phyloP scores from a whole-genome alignment of 1,140 invertebrate genomes.

The Hycleus phaleratus region DNA sequence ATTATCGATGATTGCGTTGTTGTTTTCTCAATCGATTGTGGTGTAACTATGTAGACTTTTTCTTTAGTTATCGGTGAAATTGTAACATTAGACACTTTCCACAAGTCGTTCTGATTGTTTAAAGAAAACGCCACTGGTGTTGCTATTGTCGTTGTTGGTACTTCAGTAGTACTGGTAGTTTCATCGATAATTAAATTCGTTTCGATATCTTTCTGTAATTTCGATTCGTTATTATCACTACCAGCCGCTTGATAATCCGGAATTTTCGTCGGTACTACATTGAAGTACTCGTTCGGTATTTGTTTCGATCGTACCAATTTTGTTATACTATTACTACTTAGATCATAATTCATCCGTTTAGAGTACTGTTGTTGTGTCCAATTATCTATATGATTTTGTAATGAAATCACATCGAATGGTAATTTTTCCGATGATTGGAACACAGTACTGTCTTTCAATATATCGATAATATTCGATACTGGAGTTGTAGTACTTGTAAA shows the following conservation, averaged over 20 bases:
- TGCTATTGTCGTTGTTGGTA: conserved; percentile 21
- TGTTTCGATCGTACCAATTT: conserved; percentile 57
- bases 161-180: conserved; percentile 30
- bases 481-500: conserved; percentile 18
- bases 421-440: conserved; percentile 36
- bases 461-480: conserved; percentile 31
- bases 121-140: not conserved
- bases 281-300: conserved; percentile 70
- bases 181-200: conserved; percentile 29
- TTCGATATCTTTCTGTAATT: conserved; percentile 32
- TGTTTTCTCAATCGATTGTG: conserved; percentile 43
- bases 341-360: conserved; percentile 33
- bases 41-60: conserved; percentile 70
- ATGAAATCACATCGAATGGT: conserved; percentile 59
- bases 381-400: conserved; percentile 75
- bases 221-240: conserved; percentile 44
- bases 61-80: conserved; percentile 58
- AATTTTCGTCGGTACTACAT: conserved; percentile 43
- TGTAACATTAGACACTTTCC: conserved; percentile 59
- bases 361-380: conserved; percentile 74
- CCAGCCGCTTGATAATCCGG: conserved; percentile 47
- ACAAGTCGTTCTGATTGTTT: conserved; percentile 34
- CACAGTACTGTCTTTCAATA: conserved; percentile 16
- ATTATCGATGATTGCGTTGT: conserved; percentile 18
- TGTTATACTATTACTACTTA: conserved; percentile 44